Evolutionary conservation across 1,140 invertebrate species (phyloP).

Genomic region (Pantala flavescens): DNA sequence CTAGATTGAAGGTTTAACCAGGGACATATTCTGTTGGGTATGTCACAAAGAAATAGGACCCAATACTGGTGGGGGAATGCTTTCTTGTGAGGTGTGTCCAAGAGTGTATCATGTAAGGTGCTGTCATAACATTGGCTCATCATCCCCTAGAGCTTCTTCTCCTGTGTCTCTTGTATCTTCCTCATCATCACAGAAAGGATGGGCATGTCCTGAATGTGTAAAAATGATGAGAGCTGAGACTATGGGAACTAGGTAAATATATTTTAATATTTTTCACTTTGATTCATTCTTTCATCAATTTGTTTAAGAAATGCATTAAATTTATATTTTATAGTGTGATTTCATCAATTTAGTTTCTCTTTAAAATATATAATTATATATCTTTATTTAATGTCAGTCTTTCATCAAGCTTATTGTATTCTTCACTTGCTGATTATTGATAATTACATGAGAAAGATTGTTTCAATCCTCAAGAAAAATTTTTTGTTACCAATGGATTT

Average conservation of each 20-base stretch:
- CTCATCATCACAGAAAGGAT: background rate
- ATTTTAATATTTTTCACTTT: constrained; percentile 14
- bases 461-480: no score
- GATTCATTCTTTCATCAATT: no score
- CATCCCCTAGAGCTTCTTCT: background rate
- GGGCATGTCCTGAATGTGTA: background rate
- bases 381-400: no score
- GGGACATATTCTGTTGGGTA: background rate
- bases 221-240: constrained; percentile 11
- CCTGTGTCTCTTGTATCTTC: background rate
- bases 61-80: background rate
- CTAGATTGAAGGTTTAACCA: background rate
- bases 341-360: no score
- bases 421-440: no score
- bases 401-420: no score
- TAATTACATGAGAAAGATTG: no score
- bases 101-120: background rate
- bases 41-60: background rate
- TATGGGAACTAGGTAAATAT: background rate
- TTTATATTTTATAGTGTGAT: no score
- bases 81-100: background rate
- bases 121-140: background rate
- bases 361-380: no score
- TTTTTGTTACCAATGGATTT: background rate
- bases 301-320: no score